Percentiles rank a stretch among this genome's conserved stretches.
Evolutionary conservation across 2,797 vertebrate genomes (phyloP).

Genomic region (Loriculus beryllinus): DNA sequence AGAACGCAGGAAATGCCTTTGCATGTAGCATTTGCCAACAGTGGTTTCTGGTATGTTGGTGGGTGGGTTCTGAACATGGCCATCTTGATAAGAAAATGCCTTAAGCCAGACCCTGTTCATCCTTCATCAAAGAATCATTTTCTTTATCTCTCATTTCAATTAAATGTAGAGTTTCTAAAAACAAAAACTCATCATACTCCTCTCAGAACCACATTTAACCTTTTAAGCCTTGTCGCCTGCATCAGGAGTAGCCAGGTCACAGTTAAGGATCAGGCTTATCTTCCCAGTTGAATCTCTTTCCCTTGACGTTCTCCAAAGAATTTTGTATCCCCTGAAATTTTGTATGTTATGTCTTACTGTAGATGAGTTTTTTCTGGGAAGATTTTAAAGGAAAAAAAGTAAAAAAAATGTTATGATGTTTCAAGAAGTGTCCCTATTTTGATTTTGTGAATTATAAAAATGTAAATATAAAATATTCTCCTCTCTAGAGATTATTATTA

Average conservation of each 20-base stretch:
- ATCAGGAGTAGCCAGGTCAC: background rate
- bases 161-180: constrained; percentile 27
- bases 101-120: background rate
- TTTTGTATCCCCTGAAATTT: background rate
- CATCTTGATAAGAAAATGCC: constrained; percentile 62
- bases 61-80: constrained; percentile 23
- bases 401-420: background rate
- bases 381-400: background rate
- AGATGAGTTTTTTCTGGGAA: background rate
- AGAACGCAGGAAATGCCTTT: constrained; percentile 56
- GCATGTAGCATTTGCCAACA: background rate
- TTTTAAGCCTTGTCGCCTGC: background rate
- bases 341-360: background rate
- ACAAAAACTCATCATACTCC: fast-evolving
- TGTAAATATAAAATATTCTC: background rate
- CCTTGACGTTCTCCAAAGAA: background rate
- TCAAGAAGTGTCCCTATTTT: background rate
- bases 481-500: background rate
- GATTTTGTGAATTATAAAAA: background rate
- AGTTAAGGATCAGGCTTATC: background rate
- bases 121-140: constrained; percentile 34
- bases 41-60: constrained; percentile 64
- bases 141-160: constrained; percentile 23
- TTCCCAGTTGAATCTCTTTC: background rate
- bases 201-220: background rate